Conservation (phyloP, 2,113 vertebrate genomes). For the Platycercus adscitus region DNA sequence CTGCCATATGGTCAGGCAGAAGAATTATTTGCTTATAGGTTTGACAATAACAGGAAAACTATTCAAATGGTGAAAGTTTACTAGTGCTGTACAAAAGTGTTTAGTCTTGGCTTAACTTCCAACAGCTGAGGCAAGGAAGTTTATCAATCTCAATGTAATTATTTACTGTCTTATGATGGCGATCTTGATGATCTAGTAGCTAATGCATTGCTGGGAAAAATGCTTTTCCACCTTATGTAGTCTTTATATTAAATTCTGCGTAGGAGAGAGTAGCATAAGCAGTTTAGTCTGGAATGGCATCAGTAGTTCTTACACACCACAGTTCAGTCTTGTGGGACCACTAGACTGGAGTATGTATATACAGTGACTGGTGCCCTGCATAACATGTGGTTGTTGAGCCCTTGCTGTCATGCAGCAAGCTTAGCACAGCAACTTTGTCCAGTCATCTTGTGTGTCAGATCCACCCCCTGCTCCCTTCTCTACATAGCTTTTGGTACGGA, state of each 20-base stretch:
- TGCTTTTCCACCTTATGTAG: not conserved
- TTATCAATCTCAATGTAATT: conserved; percentile 55
- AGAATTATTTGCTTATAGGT: conserved; percentile 39
- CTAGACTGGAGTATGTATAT: accelerated
- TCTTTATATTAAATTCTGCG: not conserved
- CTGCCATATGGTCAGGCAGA: not conserved
- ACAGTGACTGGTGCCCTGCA: not conserved
- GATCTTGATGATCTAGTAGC: conserved; percentile 10
- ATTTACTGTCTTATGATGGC: conserved; percentile 31
- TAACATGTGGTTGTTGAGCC: not conserved
- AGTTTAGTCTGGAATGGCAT: not conserved
- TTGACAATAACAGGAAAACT: conserved; percentile 58
- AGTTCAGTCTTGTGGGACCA: not conserved
- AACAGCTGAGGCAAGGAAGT: conserved; percentile 51
- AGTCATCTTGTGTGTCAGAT: not conserved
- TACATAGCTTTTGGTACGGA: not conserved
- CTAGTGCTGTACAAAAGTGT: conserved; percentile 26
- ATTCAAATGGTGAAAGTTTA: conserved; percentile 42
- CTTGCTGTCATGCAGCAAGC: not conserved
- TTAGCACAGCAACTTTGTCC: not conserved
- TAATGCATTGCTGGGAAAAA: not conserved
- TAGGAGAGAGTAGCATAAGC: not conserved
- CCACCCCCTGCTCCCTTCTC: not conserved
- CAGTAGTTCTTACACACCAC: not conserved
- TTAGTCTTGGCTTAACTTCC: conserved; percentile 53